Conservation (phyloP, 2,113 vertebrate species). For the Chloropsis hardwickii region DNA sequence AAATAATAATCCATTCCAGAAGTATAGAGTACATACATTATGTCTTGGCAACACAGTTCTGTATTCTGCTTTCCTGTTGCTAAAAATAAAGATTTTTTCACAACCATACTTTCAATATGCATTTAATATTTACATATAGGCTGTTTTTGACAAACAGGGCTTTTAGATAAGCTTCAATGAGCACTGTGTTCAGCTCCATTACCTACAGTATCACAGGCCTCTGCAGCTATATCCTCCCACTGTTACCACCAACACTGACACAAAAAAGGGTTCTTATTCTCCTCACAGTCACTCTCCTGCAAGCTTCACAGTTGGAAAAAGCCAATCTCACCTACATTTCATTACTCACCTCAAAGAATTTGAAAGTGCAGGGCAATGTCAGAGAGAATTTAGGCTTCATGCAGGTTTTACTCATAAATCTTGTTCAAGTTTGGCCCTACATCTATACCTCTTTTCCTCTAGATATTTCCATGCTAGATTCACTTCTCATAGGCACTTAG, state of each 20-base stretch:
- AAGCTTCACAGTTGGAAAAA: neutral
- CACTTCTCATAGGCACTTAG: neutral
- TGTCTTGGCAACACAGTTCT: neutral
- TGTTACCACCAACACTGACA: neutral
- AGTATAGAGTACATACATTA: neutral
- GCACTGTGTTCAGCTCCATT: neutral
- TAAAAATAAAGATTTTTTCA: slow-evolving; percentile 16
- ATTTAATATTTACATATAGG: slow-evolving; percentile 25
- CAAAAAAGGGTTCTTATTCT: neutral
- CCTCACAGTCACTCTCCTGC: neutral
- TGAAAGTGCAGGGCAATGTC: neutral
- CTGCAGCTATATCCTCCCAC: neutral
- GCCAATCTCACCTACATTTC: neutral
- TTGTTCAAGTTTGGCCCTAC: neutral
- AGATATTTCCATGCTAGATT: neutral
- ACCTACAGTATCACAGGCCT: neutral
- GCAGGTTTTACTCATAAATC: neutral
- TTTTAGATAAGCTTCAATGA: neutral
- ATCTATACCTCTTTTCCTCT: neutral
- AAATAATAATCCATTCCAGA: neutral
- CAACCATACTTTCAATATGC: neutral
- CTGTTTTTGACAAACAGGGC: neutral
- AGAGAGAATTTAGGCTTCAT: neutral
- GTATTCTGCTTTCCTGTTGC: neutral
- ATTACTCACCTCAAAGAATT: neutral